Base-by-base conservation (phyloP, 2,113 vertebrate species). In the Rhinolophus ferrumequinum region DNA sequence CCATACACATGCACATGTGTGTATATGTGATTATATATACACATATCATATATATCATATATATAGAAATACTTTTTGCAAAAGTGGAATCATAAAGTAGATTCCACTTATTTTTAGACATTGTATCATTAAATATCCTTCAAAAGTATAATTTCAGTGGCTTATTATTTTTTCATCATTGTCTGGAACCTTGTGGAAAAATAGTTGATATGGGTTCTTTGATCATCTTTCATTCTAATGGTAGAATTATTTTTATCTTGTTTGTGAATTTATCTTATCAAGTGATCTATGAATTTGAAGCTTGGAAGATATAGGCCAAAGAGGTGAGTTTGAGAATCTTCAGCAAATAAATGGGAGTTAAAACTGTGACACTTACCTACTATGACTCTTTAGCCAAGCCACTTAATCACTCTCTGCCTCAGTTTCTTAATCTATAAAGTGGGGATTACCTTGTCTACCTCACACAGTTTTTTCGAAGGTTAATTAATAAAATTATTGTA, bases 401-500 rank as follows among this genome's bases (percentile, higher is more conserved):
- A 26, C 21, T 12, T 26, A 18, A 35, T 56, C 30, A 28, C 30
- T 80, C 58, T 47, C 24, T 30, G 66, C 52, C 24, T 81, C 56
- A 4, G 67, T 56, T 95, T 79, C 70, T 44, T 83, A 9, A 18
- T 58, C 28, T 47, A 19, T 66, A 58, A 38, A 54, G 14, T 28
- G 33, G 52, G 54, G 50, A 30, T 67, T 52, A 73, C 83, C 73
- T 60, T 21, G 38, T 19, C 8, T 44, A 60, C 66, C 62, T 33
- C 22, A 64, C 41, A 64, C 22, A 66, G 47, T 64, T 44, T 0
- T 94, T 82, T 54, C 62, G 33, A 93, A 82, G 26, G 35, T 72
- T 73, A 62, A 62, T 73, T 38, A 70, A 93, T 69, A 80, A 82
- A 93, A 88, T 89, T 13, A 88, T 81, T 67, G 47, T 54, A 58